A percentile compares a stretch with the other conserved stretches of the same genome.
Evolutionary conservation across 1,140 invertebrate genomes (phyloP).

Genomic region (fruit fly (Drosophila melanogaster)): Release_6_plus_ISO1_MT NT_033779.5:17713001-17713500

Average conservation of each 20-base stretch:
- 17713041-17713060: constrained; percentile 26
- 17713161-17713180: constrained; percentile 38
- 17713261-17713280: constrained; percentile 59
- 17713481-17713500: not conserved
- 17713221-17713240: constrained; percentile 76
- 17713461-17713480: not conserved
- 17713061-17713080: constrained; percentile 17
- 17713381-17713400: constrained; percentile 49
- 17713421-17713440: constrained; percentile 26
- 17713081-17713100: constrained; percentile 58
- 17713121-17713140: constrained; percentile 72
- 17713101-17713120: constrained; percentile 80
- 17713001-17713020: constrained; percentile 59
- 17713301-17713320: constrained; percentile 13
- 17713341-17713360: constrained; percentile 45
- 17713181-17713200: constrained; percentile 13
- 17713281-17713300: constrained; percentile 18
- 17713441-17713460: constrained; percentile 20
- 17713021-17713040: constrained; percentile 71
- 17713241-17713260: constrained; percentile 75
- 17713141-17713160: constrained; percentile 67
- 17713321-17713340: constrained; percentile 25
- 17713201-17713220: constrained; percentile 74
- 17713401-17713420: constrained; percentile 16
- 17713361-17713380: constrained; percentile 61